Conservation (phyloP, 2,888 invertebrate genomes). For the Fissipunctia ypsillon region DNA sequence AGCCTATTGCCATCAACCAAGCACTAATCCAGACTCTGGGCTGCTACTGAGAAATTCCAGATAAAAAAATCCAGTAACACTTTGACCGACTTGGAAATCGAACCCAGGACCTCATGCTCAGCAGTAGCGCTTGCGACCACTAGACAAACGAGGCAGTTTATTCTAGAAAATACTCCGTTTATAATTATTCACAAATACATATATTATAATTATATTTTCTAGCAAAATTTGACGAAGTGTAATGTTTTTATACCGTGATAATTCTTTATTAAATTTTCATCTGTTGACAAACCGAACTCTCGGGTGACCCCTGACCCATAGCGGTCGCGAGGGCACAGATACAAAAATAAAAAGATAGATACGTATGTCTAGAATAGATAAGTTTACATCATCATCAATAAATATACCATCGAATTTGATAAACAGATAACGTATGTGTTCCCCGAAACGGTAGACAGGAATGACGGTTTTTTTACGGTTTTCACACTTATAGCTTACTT, state of each 20-base stretch:
- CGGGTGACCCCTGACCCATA: background rate
- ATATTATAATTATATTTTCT: too few relatives aligned
- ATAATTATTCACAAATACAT: background rate
- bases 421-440: background rate
- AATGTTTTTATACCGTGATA: background rate
- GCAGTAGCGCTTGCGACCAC: too few relatives aligned
- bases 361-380: background rate
- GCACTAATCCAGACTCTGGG: too few relatives aligned
- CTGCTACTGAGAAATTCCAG: background rate
- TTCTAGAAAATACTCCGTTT: background rate
- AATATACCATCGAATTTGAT: background rate
- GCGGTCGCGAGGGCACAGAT: background rate
- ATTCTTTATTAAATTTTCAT: slow-evolving; percentile 11
- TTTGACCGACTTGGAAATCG: background rate
- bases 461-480: background rate
- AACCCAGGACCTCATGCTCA: background rate
- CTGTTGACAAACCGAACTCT: slow-evolving; percentile 4
- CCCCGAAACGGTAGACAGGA: background rate
- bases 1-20: background rate
- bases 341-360: background rate
- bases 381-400: background rate
- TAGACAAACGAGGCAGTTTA: background rate
- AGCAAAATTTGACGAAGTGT: background rate
- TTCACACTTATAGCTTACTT: background rate
- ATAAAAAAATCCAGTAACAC: background rate